Percentiles rank a stretch among this genome's conserved stretches.
Evolutionary conservation across 2,113 vertebrate genomes (phyloP).

Genomic region (Saguinus midas): DNA sequence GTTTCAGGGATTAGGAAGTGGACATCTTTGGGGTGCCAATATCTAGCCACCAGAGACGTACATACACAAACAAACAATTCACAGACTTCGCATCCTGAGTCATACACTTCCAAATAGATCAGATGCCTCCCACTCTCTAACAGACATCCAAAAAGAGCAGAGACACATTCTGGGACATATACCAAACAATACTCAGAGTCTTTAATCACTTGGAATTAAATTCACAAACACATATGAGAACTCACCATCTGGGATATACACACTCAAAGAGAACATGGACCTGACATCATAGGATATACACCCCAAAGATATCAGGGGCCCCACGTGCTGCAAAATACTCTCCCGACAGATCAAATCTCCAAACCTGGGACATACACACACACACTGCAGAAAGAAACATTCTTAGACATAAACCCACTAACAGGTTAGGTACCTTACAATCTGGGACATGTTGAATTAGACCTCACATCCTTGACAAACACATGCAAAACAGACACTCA

Average conservation of each 20-base stretch:
- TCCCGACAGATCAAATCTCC: not conserved
- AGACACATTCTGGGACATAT: not conserved
- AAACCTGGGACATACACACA: not conserved
- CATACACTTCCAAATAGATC: not conserved
- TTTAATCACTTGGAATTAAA: constrained; percentile 35
- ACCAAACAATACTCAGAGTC: not conserved
- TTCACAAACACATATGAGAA: not conserved
- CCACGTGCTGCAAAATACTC: not conserved
- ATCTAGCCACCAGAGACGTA: not conserved
- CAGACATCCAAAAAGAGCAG: constrained; percentile 17
- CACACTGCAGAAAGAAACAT: constrained; percentile 2
- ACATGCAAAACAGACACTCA: not conserved
- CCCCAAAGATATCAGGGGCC: not conserved
- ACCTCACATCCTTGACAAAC: not conserved
- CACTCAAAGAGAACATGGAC: not conserved
- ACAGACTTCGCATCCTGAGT: not conserved
- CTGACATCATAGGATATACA: not conserved
- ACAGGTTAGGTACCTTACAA: not conserved
- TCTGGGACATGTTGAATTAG: not conserved
- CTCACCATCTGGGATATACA: not conserved
- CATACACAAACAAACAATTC: not conserved
- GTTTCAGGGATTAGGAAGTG: not conserved
- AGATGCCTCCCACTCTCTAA: not conserved
- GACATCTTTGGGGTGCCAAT: not conserved
- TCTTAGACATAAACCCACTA: constrained; percentile 16